phyloP scores from a whole-genome alignment of 2,113 vertebrate species.

The Centropus unirufus region DNA sequence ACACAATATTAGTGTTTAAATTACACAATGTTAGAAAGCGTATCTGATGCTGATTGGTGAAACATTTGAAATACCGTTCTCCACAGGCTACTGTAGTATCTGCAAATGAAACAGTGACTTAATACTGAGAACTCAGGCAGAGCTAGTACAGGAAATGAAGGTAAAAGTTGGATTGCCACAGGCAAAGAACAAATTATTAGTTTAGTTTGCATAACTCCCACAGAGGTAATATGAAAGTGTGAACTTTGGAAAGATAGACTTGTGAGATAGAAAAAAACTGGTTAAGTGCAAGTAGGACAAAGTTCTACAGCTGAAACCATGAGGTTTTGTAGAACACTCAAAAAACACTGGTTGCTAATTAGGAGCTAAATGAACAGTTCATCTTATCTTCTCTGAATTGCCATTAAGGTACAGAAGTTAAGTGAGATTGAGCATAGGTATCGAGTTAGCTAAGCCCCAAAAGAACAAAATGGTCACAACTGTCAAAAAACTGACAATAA shows the following conservation, averaged over 20 bases:
- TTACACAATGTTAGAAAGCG: neutral
- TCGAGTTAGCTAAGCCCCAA: neutral
- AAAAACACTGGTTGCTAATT: neutral
- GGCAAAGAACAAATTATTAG: neutral
- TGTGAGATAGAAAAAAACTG: neutral
- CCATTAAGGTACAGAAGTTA: neutral
- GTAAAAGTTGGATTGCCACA: neutral
- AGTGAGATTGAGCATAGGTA: neutral
- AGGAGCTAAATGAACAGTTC: neutral
- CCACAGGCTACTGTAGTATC: neutral
- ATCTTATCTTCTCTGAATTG: neutral
- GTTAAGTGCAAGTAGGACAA: neutral
- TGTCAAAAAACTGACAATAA: neutral
- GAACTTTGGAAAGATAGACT: neutral
- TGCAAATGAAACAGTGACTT: neutral
- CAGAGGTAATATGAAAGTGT: neutral
- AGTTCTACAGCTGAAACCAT: neutral
- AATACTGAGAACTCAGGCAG: neutral
- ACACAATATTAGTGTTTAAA: neutral
- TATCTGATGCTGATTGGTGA: neutral
- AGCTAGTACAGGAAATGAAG: neutral
- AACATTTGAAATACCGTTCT: neutral
- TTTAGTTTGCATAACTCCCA: neutral
- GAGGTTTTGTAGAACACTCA: neutral
- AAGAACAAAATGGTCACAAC: neutral